Evolutionary conservation across 2,113 vertebrate species (phyloP), one percentile per base, ranked within the genome.

Genomic region (Heterotis niloticus): DNA sequence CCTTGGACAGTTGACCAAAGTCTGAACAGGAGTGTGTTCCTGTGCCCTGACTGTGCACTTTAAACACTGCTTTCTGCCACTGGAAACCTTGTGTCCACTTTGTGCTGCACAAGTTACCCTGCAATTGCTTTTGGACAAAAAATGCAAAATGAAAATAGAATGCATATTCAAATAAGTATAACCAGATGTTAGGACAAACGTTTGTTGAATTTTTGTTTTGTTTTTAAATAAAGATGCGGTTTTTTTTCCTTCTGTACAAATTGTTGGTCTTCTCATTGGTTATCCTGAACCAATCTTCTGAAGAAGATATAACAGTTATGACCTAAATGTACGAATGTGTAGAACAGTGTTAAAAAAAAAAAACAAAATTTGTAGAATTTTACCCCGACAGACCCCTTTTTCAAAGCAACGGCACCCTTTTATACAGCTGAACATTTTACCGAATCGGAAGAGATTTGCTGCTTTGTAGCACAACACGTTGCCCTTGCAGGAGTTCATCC

Each of bases 171-270:
- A 70, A 23, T 71, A 29, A n/a, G 60, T 62, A 62, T 20, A 62
- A 62, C 14, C 20, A 62, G 10, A 29, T 69, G 29, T 28, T 69
- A 12, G 26, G 28, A 17, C 1, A 69, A 44, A 69, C 17, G 29
- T 1, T 24, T 24, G 64, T 18, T 65, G 18, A n/a, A n/a, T 64
- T 4, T 64, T 10, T 64, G 10, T 65, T 4, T n/a, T 65, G 23
- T 65, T 65, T 65, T 65, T 65, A n/a, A n/a, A 20, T 17, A 34
- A 34, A 69, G n/a, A n/a, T n/a, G n/a, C n/a, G n/a, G 67, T 69
- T 29, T 13, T 17, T 1, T 69, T 69, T 69, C 29, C 0, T 69
- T 69, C 16, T 34, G 28, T 34, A 69, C 17, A 2, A 2, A 44
- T 7, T 44, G 34, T 65, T 14, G 34, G 14, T 14, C 34, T 44